These are phyloP conservation scores for Geotrupes spiniger DNA, from an alignment of 2,888 invertebrate genomes.

Conservation along the genomic window DNA sequence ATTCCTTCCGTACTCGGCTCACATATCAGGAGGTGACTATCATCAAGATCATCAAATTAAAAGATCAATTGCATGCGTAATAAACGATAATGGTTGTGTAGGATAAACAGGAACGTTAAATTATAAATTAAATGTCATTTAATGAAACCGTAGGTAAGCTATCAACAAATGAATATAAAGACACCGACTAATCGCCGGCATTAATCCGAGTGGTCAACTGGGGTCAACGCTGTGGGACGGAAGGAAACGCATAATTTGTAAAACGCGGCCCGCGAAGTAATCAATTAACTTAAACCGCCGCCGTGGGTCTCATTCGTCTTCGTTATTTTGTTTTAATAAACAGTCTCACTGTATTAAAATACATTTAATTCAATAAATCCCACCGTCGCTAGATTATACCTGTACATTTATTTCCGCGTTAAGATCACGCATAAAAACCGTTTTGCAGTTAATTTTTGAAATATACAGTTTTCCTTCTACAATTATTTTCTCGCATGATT, in stretches of 20 bases:
- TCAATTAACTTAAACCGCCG: constrained; percentile 23
- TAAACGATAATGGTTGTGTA: not conserved
- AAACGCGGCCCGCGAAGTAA: constrained; percentile 29
- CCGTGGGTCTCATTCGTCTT: constrained; percentile 25
- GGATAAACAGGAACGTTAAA: constrained; percentile 2
- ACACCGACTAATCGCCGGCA: constrained; percentile 27
- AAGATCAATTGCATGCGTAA: not conserved
- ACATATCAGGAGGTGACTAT: too few relatives aligned
- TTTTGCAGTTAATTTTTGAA: too few relatives aligned
- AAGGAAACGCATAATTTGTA: constrained; percentile 34
- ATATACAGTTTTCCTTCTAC: too few relatives aligned
- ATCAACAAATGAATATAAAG: constrained; percentile 22
- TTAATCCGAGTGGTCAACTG: constrained; percentile 29
- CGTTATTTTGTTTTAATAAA: constrained; percentile 26
- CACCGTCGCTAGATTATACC: constrained; percentile 6
- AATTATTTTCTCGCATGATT: too few relatives aligned
- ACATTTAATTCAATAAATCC: constrained; percentile 18
- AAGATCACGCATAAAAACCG: too few relatives aligned
- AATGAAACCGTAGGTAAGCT: constrained; percentile 18
- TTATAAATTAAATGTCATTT: constrained; percentile 12
- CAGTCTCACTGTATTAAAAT: constrained; percentile 15
- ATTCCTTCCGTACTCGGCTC: too few relatives aligned
- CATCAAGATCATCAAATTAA: too few relatives aligned
- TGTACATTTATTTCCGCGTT: constrained; percentile 1
- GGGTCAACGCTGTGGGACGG: constrained; percentile 28